Evolutionary conservation across 1,140 invertebrate genomes (phyloP).

Genomic region (Tetramorium parvispinum): DNA sequence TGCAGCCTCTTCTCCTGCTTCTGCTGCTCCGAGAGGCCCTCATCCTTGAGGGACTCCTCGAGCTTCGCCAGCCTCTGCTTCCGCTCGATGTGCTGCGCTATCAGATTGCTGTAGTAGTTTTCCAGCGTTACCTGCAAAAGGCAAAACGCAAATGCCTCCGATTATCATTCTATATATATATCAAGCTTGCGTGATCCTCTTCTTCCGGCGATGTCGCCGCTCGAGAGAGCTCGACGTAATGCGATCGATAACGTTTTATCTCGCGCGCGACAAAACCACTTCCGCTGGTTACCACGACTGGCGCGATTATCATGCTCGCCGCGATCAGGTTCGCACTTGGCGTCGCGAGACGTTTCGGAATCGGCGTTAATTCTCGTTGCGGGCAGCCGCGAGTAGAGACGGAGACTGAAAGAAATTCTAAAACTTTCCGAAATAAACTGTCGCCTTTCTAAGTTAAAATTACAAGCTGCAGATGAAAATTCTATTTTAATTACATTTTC

Average conservation of each 20-base stretch:
- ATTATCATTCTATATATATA: constrained; percentile 18
- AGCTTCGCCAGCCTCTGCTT: constrained; percentile 97
- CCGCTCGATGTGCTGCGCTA: constrained; percentile 98
- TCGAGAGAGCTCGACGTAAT: constrained; percentile 26
- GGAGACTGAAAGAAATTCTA: neutral
- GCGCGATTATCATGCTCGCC: constrained; percentile 24
- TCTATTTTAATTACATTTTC: constrained; percentile 20
- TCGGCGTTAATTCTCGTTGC: neutral
- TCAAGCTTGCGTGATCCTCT: neutral
- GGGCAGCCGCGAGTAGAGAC: neutral
- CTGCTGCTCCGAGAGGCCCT: constrained; percentile 94
- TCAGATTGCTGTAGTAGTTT: constrained; percentile 99
- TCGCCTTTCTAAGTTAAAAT: neutral
- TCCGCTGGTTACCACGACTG: constrained; percentile 23
- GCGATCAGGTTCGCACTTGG: constrained; percentile 8
- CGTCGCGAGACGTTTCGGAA: constrained; percentile 10
- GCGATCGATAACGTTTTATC: constrained; percentile 58
- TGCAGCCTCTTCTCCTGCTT: constrained; percentile 95
- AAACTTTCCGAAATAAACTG: neutral
- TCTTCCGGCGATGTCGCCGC: constrained; percentile 7
- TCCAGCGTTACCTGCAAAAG: constrained; percentile 93
- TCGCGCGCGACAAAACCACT: constrained; percentile 44
- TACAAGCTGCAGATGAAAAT: neutral
- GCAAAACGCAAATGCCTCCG: neutral
- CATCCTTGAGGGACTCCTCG: constrained; percentile 97